Evolutionary conservation across 2,797 vertebrate species (phyloP).

Genomic region (Myripristis murdjan): DNA sequence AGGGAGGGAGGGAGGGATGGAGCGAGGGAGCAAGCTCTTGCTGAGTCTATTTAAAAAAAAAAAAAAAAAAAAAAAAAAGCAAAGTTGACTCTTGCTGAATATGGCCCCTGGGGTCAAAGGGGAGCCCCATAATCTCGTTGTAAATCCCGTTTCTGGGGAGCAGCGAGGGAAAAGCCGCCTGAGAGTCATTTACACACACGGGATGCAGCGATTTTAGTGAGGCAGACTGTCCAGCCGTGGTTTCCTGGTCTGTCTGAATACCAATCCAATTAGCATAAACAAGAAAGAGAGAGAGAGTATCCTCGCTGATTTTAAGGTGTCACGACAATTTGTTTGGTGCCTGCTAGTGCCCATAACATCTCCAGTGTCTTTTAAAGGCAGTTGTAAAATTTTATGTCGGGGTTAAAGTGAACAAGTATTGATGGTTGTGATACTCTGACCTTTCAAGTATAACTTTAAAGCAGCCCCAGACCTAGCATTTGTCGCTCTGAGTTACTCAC

Average conservation of each 20-base stretch:
- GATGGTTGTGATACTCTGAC: background rate
- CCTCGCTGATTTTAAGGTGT: background rate
- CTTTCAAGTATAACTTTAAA: background rate
- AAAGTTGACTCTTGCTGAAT: constrained; percentile 66
- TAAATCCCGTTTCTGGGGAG: constrained; percentile 75
- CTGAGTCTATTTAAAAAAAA: constrained; percentile 26
- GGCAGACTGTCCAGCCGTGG: constrained; percentile 51
- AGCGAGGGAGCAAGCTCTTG: constrained; percentile 54
- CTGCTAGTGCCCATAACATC: background rate
- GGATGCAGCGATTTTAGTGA: constrained; percentile 61
- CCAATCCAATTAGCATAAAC: constrained; percentile 39
- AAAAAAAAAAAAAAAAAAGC: constrained; percentile 20
- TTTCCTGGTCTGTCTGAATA: constrained; percentile 61
- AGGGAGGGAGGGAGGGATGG: constrained; percentile 41
- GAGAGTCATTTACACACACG: constrained; percentile 72
- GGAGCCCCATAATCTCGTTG: constrained; percentile 76
- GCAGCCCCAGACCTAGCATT: constrained; percentile 4
- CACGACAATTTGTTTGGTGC: constrained; percentile 8
- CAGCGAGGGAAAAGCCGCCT: constrained; percentile 53
- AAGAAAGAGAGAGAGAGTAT: constrained; percentile 23
- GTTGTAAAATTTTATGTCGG: background rate
- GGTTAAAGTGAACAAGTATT: background rate
- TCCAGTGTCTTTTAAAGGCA: constrained; percentile 1
- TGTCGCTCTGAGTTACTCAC: constrained; percentile 7
- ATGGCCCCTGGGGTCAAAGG: constrained; percentile 77